Evolutionary conservation across 2,888 invertebrate genomes (phyloP), one percentile per base, ranked within the genome.

Genomic region (Harmothoe impar): DNA sequence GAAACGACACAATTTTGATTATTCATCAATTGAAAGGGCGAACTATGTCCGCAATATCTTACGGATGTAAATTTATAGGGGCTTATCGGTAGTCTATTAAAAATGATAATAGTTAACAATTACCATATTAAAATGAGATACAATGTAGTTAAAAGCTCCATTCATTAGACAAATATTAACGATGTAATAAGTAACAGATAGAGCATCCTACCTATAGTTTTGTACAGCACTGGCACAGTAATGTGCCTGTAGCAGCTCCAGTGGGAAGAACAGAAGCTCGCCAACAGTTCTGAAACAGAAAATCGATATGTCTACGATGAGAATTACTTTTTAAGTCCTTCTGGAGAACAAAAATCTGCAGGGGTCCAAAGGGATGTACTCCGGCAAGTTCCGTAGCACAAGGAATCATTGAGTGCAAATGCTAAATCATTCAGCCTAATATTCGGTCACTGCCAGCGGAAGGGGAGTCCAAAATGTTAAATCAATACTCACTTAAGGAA

Each of bases 191-290:
- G 5, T 81, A 43, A 35, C 3, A 12, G 33, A 35, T 33, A 1
- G 20, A n/a, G 5, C 10, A 7, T 23, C 84, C 54, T 23, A 90
- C 90, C 54, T 20, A 31, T 81, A 90, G 56, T 62, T 77, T 31
- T 84, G 81, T 20, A 52, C 35, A 10, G 78, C 17, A 35, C 84
- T 33, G 12, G 81, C 89, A 31, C 33, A 54, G 51, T 81, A 54
- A 33, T 90, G 90, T 15, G 56, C 52, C 25, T 54, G 78, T 25
- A 90, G 52, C 23, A 90, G 54, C 33, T 90, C 90, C n/a, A 90
- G 33, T 31, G 90, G 90, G 62, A 90, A 90, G 62, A 78, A 72
- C 20, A 56, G 25, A 81, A 90, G 56, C 56, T 90, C 90, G 5
- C 62, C 84, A 25, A 81, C 35, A 20, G 81, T 56, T 35, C 90